A percentile compares a stretch with the other conserved stretches of the same genome.
Conservation (phyloP, 2,888 invertebrate species). For the Drosophila mimetica region DNA sequence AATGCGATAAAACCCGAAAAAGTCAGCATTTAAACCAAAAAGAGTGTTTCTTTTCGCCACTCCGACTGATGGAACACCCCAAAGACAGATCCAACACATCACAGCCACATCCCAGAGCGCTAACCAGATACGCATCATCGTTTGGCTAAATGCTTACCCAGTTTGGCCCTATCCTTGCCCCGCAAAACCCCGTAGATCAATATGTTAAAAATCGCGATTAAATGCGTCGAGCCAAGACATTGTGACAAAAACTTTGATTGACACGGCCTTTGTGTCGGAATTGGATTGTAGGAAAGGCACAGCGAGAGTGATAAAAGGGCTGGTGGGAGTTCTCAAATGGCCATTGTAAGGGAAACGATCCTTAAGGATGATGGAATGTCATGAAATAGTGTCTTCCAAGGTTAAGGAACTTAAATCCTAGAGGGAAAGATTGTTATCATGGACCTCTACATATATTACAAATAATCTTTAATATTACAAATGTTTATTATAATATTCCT, state of each 20-base stretch:
- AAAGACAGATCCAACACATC: slow-evolving; percentile 50
- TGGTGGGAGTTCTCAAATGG: slow-evolving; percentile 25
- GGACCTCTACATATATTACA: too few relatives aligned
- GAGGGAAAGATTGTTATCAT: not conserved
- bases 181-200: slow-evolving; percentile 57
- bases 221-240: slow-evolving; percentile 57
- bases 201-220: slow-evolving; percentile 78
- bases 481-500: too few relatives aligned
- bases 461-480: too few relatives aligned
- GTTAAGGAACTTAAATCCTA: slow-evolving; percentile 24
- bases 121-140: slow-evolving; percentile 70
- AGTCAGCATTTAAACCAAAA: slow-evolving; percentile 77
- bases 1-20: slow-evolving; percentile 69
- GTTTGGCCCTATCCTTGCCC: slow-evolving; percentile 47
- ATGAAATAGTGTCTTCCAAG: not conserved
- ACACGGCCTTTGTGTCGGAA: slow-evolving; percentile 68
- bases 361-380: slow-evolving; percentile 15
- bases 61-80: slow-evolving; percentile 61
- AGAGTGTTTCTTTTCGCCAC: slow-evolving; percentile 31
- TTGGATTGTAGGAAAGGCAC: slow-evolving; percentile 23
- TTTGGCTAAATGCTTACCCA: slow-evolving; percentile 74
- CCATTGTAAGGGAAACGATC: slow-evolving; percentile 17
- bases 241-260: slow-evolving; percentile 66
- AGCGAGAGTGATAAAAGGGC: slow-evolving; percentile 21
- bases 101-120: slow-evolving; percentile 43